phyloP scores from a whole-genome alignment of 2,113 vertebrate genomes.

The Aleadryas rufinucha region DNA sequence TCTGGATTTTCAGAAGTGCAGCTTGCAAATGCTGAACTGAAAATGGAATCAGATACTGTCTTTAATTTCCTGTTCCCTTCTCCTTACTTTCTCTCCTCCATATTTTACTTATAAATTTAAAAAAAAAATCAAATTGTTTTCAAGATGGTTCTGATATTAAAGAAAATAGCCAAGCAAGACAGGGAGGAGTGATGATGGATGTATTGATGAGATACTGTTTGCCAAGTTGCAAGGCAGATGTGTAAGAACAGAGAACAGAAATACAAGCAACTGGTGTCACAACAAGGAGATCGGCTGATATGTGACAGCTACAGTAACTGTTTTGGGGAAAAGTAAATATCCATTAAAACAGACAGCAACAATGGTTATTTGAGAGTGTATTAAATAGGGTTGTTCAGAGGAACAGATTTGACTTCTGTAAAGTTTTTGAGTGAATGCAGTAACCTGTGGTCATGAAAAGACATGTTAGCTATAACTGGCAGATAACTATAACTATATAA shows the following conservation, averaged over 20 bases:
- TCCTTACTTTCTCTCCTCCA: not conserved
- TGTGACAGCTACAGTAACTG: not conserved
- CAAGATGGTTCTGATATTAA: not conserved
- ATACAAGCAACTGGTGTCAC: not conserved
- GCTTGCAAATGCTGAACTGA: slow-evolving; percentile 54
- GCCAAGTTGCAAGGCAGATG: not conserved
- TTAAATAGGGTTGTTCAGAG: not conserved
- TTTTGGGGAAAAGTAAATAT: not conserved
- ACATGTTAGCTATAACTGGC: not conserved
- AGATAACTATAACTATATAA: too few species aligned
- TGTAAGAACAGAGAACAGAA: not conserved
- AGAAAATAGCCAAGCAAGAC: not conserved
- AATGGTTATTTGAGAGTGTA: not conserved
- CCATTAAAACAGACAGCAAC: not conserved
- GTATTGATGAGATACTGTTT: not conserved
- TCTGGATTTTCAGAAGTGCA: slow-evolving; percentile 51
- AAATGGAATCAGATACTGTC: not conserved
- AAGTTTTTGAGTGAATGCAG: not conserved
- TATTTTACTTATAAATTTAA: not conserved
- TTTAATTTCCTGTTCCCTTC: not conserved
- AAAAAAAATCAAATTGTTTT: not conserved
- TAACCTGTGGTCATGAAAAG: not conserved
- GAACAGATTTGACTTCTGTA: not conserved
- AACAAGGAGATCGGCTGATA: not conserved
- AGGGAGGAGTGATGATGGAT: not conserved